Percentiles rank a stretch among this genome's conserved stretches.
Conservation (phyloP, 2,888 invertebrate genomes). For the Athalia rosae region DNA sequence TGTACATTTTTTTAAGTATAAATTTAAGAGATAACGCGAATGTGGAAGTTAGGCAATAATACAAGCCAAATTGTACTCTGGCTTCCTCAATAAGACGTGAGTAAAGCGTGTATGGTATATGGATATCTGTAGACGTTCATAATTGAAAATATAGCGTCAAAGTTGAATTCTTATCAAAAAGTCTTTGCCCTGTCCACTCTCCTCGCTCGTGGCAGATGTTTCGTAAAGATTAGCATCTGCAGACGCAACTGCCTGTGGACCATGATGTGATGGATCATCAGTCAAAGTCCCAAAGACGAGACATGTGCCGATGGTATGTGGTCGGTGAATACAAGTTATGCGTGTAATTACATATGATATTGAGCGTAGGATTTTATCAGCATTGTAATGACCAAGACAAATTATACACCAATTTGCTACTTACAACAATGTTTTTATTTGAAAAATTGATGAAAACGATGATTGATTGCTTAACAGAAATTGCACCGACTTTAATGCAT, state of each 20-base stretch:
- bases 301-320: background rate
- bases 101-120: background rate
- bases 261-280: slow-evolving; percentile 7
- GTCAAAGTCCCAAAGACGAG: slow-evolving; percentile 6
- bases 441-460: too few relatives aligned
- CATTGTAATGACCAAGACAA: slow-evolving; percentile 2
- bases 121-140: background rate
- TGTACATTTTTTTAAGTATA: too few relatives aligned
- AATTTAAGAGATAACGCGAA: too few relatives aligned
- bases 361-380: background rate
- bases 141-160: slow-evolving; percentile 7
- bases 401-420: background rate
- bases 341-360: slow-evolving; percentile 21
- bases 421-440: background rate
- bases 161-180: slow-evolving; percentile 9
- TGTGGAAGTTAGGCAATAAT: background rate
- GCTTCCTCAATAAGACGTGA: background rate
- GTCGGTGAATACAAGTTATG: slow-evolving; percentile 2
- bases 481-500: too few relatives aligned
- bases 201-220: slow-evolving; percentile 18
- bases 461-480: too few relatives aligned
- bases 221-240: background rate
- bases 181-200: slow-evolving; percentile 39
- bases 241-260: background rate
- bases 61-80: background rate